Conservation (phyloP, 2,113 vertebrate species). For the Muscicapa adusta region DNA sequence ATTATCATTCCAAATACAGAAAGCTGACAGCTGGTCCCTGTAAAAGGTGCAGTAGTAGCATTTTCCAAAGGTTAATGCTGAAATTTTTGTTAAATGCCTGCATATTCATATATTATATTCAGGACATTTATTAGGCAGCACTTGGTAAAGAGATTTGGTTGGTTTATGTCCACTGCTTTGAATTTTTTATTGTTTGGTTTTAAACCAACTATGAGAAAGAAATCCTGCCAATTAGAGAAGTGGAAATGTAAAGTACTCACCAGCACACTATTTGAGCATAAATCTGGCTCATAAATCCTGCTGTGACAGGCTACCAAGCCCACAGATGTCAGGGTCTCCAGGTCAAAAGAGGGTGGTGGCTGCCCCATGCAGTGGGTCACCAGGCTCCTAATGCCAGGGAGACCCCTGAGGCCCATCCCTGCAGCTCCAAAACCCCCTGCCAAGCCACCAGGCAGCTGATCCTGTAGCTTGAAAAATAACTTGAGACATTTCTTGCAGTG, state of each 20-base stretch:
- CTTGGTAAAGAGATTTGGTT: not conserved
- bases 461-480: slow-evolving; percentile 3
- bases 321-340: slow-evolving; percentile 24
- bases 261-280: not conserved
- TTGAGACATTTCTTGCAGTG: not conserved
- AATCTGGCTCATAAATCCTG: slow-evolving; percentile 6
- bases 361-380: slow-evolving; percentile 26
- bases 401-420: not conserved
- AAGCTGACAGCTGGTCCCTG: not conserved
- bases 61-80: not conserved
- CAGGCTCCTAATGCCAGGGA: not conserved
- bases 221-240: not conserved
- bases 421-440: not conserved
- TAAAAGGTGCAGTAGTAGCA: not conserved
- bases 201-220: not conserved
- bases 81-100: not conserved
- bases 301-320: not conserved
- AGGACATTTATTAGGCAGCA: not conserved
- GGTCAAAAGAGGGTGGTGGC: not conserved
- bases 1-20: not conserved
- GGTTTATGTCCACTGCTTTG: not conserved
- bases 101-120: not conserved
- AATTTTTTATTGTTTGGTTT: not conserved
- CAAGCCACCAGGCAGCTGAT: not conserved
- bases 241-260: not conserved